A percentile compares a stretch with the other conserved stretches of the same genome.
Conservation (phyloP, 2,113 vertebrate genomes). For the Calyptommatus sinebrachiatus region DNA sequence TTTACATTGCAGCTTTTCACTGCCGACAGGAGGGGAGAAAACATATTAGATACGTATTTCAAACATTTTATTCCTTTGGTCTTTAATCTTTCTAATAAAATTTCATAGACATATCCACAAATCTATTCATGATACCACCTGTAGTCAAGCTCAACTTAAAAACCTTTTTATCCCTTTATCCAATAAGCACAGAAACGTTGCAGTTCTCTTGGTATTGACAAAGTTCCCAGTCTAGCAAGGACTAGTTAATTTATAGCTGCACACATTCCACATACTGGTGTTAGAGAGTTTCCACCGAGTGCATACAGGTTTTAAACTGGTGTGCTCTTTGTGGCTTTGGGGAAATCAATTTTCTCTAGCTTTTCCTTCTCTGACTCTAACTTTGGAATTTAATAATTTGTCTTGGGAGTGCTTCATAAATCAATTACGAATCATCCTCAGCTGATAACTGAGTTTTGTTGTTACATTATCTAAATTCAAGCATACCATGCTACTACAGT, state of each 20-base stretch:
- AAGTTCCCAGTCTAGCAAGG: not conserved
- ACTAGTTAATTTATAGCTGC: not conserved
- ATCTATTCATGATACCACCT: not conserved
- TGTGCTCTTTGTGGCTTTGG: not conserved
- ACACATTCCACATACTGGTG: not conserved
- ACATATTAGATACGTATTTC: not conserved
- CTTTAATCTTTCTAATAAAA: not conserved
- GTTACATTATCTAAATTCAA: constrained; percentile 9
- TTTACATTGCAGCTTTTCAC: not conserved
- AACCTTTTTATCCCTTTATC: not conserved
- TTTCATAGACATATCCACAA: not conserved
- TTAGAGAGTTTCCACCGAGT: not conserved
- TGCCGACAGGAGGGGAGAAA: not conserved
- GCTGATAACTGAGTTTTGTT: not conserved
- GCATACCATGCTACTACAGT: not conserved
- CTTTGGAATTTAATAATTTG: not conserved
- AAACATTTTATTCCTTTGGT: no score
- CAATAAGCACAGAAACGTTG: not conserved
- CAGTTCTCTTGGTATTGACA: not conserved
- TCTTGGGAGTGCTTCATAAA: not conserved
- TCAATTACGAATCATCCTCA: not conserved
- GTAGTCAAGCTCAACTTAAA: not conserved
- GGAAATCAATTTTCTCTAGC: not conserved
- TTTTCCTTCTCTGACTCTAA: not conserved
- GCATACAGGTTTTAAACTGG: not conserved